Percentiles rank a stretch among this genome's conserved stretches.
Conservation (phyloP, 1,140 invertebrate genomes). For the Drosophila guanche region DNA sequence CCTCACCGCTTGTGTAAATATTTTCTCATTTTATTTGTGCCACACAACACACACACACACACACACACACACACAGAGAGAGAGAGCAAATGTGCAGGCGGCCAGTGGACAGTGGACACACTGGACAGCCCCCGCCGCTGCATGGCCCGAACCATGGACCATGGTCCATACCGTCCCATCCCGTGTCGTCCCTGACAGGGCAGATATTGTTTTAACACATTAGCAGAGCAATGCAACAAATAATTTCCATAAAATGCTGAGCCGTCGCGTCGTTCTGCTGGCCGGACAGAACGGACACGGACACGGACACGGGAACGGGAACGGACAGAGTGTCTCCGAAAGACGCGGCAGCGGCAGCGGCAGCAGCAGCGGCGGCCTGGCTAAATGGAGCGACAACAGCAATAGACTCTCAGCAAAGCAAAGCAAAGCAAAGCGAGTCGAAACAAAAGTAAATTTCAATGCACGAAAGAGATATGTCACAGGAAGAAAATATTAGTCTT, state of each 20-base stretch:
- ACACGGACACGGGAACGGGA: no score
- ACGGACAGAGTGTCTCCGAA: no score
- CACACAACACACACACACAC: slow-evolving; percentile 61
- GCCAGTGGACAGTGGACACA: slow-evolving; percentile 23
- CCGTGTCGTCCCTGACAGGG: slow-evolving; percentile 14
- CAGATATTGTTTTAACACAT: slow-evolving; percentile 83
- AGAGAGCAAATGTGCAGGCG: slow-evolving; percentile 48
- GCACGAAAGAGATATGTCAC: slow-evolving; percentile 79
- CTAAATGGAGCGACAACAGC: slow-evolving; percentile 63
- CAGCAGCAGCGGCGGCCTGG: background rate
- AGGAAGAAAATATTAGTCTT: slow-evolving; percentile 84
- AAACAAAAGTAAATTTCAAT: slow-evolving; percentile 70
- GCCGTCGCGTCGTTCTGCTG: slow-evolving; percentile 7
- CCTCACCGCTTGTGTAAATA: slow-evolving; percentile 71
- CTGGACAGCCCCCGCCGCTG: background rate
- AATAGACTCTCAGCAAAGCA: slow-evolving; percentile 41
- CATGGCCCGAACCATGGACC: background rate
- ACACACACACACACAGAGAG: slow-evolving; percentile 48
- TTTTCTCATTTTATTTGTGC: slow-evolving; percentile 74
- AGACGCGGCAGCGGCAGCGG: background rate
- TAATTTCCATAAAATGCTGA: slow-evolving; percentile 82
- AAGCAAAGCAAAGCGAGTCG: slow-evolving; percentile 31
- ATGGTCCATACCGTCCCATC: background rate
- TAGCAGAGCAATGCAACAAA: slow-evolving; percentile 83
- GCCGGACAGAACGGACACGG: slow-evolving; percentile 39